Evolutionary conservation across 2,113 vertebrate species (phyloP), one percentile per base, ranked within the genome.

Genomic region (Pampusana beccarii): DNA sequence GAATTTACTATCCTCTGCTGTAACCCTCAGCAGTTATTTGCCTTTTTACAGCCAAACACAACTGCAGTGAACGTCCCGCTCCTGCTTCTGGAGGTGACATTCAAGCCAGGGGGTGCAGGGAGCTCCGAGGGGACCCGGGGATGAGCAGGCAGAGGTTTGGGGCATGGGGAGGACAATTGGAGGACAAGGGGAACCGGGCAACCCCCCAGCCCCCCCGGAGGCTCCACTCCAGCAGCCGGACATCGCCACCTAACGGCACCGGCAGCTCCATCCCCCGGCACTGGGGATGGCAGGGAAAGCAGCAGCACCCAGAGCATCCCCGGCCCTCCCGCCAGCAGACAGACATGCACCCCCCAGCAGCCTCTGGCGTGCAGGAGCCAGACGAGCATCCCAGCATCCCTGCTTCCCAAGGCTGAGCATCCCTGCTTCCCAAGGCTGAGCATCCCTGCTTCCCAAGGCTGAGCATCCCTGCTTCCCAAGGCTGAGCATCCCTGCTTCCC

Each of bases 201-300:
- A 50, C 40, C 25, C 28, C 33, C 48, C 38, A 5, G 16, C 16
- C 16, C 26, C 11, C 23, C 23, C 16, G 5, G 33, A 15, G 24
- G 44, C 56, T 54, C 56, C 8, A 31, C 70, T 20, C n/a, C 20
- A 48, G 80, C 83, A 54, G 80, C 91, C 19, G 74, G 74, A 93
- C 65, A 93, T 42, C 36, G 86, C 97, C 98, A 93, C 54, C 97
- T 97, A 62, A 93, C 85, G 93, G 95, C 53, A 12, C 51, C 23
- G 40, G 44, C 44, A 46, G 44, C 53, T 17, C 31, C 13, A 6
- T 9, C 19, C 25, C 14, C 19, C 11, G 10, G 23, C 23, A 28
- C 48, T 4, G 10, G 28, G 57, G 2, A 15, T 8, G 11, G 33
- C 10, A 13, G 34, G 26, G 28, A 24, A 26, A 44, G 23, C 10